These are phyloP conservation scores for Ctenodactylus gundi DNA, from an alignment of 2,113 vertebrate genomes.

Conservation along the genomic window DNA sequence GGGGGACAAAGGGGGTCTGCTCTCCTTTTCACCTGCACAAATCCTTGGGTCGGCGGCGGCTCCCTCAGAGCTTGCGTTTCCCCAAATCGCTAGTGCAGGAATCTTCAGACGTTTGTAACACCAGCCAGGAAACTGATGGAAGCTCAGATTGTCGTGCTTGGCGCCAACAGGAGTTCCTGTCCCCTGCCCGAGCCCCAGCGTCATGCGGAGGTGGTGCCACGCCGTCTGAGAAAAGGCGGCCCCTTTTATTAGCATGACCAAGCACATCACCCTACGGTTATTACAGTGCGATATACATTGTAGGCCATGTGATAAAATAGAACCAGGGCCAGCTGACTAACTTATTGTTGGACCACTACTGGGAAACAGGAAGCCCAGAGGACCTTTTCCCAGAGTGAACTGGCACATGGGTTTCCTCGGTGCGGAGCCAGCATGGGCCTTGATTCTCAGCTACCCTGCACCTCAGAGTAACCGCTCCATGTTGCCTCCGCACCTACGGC, in stretches of 20 bases:
- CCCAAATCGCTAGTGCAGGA: conserved; percentile 47
- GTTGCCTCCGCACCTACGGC: background rate
- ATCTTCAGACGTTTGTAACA: conserved; percentile 42
- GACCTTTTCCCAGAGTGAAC: background rate
- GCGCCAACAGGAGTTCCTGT: conserved; percentile 48
- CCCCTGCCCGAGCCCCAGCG: background rate
- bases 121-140: conserved; percentile 58
- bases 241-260: background rate
- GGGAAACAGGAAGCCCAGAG: background rate
- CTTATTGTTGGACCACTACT: background rate
- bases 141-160: conserved; percentile 52
- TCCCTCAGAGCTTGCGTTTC: conserved; percentile 28
- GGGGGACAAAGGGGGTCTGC: background rate
- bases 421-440: background rate
- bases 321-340: background rate
- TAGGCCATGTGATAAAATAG: background rate
- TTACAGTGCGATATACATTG: conserved; percentile 16
- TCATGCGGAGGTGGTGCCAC: background rate
- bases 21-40: conserved; percentile 27
- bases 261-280: conserved; percentile 23
- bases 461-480: background rate
- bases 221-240: conserved; percentile 39
- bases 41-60: background rate
- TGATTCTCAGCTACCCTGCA: background rate
- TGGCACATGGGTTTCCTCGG: background rate